phyloP scores from a whole-genome alignment of 2,888 invertebrate genomes.

The Platycheirus rosarum region DNA sequence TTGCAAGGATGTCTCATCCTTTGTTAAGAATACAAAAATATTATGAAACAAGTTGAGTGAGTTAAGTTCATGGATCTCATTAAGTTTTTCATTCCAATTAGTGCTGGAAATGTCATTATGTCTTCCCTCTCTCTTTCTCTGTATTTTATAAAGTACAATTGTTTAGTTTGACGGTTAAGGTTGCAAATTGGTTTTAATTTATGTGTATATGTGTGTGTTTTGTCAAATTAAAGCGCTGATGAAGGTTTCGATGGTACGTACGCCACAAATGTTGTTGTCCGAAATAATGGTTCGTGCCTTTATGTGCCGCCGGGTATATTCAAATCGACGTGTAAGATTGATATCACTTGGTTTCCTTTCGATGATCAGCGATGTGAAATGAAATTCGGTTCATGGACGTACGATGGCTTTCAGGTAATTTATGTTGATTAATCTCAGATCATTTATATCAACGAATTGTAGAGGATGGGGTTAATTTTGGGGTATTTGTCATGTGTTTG shows the following conservation, averaged over 20 bases:
- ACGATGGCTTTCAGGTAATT: constrained; percentile 95
- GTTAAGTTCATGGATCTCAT: constrained; percentile 63
- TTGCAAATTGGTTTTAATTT: constrained; percentile 37
- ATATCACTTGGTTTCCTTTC: constrained; percentile 99
- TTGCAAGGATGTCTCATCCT: constrained; percentile 49
- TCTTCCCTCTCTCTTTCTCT: not conserved
- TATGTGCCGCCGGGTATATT: constrained; percentile 99
- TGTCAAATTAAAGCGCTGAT: constrained; percentile 90
- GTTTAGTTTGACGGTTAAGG: constrained; percentile 26
- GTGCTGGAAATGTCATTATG: constrained; percentile 35
- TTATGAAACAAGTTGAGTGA: constrained; percentile 44
- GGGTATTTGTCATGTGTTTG: constrained; percentile 36
- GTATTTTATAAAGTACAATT: not conserved
- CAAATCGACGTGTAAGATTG: constrained; percentile 99
- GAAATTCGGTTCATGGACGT: constrained; percentile 99
- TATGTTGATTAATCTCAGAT: not conserved
- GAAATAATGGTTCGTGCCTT: constrained; percentile 96
- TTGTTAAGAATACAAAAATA: constrained; percentile 47
- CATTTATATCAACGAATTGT: no score
- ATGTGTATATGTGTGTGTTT: constrained; percentile 1
- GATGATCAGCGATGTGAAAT: constrained; percentile 99
- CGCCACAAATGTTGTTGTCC: constrained; percentile 98
- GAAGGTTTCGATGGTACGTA: constrained; percentile 99
- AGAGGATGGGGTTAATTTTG: no score
- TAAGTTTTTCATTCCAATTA: constrained; percentile 58